Evolutionary conservation across 1,140 invertebrate genomes (phyloP).

Genomic region (Alviniconcha marisindica): DNA sequence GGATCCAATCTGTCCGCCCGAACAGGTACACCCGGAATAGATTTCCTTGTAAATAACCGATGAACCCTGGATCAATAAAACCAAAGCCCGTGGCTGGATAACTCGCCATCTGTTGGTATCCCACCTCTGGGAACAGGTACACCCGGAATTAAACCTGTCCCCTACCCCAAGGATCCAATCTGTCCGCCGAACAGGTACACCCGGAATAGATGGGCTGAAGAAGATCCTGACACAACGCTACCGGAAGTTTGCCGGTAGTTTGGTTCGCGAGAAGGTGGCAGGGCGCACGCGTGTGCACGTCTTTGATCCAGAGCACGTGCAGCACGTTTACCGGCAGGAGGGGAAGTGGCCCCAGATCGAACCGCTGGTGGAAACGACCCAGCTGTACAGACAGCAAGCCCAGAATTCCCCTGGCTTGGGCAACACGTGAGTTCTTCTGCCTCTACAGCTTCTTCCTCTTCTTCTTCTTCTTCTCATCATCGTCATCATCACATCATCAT

Average conservation of each 20-base stretch:
- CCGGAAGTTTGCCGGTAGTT: conserved; percentile 68
- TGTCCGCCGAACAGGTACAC: neutral
- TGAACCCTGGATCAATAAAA: no score
- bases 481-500: no score
- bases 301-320: conserved; percentile 77
- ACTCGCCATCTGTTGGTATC: no score
- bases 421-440: conserved; percentile 78
- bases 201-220: conserved; percentile 55
- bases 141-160: no score
- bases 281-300: conserved; percentile 73
- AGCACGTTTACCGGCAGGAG: conserved; percentile 74
- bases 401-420: conserved; percentile 78
- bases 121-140: no score
- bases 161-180: no score
- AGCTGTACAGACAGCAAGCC: conserved; percentile 76
- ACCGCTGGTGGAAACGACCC: conserved; percentile 78
- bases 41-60: no score
- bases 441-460: no score
- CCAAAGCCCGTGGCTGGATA: no score
- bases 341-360: conserved; percentile 77
- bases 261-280: conserved; percentile 69
- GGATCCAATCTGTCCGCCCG: no score
- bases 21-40: no score
- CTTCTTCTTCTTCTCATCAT: no score
- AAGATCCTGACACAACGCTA: conserved; percentile 61